Conservation (phyloP, 2,888 invertebrate species). For the Alviniconcha strummeri region DNA sequence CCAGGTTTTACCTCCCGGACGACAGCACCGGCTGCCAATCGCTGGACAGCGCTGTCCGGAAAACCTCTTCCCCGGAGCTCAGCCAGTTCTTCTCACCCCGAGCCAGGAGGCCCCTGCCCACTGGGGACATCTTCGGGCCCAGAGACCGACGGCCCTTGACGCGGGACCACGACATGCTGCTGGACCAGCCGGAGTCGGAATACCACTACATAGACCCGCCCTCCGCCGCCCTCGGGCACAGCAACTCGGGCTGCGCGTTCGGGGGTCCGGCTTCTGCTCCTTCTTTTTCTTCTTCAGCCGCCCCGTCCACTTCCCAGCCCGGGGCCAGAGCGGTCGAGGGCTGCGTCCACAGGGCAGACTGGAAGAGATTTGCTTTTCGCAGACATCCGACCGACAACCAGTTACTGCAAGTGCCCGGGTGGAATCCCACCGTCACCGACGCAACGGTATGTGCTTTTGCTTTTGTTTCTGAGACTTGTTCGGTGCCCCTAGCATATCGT, state of each 20-base stretch:
- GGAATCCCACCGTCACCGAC: slow-evolving; percentile 27
- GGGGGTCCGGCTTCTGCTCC: too few relatives aligned
- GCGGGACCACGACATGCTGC: slow-evolving; percentile 12
- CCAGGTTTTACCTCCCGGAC: too few relatives aligned
- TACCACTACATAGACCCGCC: slow-evolving; percentile 14
- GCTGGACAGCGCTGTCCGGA: too few relatives aligned
- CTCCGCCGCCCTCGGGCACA: background rate
- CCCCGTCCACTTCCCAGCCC: background rate
- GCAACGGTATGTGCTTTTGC: slow-evolving; percentile 5
- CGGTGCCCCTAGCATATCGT: too few relatives aligned
- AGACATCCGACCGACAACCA: background rate
- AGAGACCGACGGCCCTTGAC: slow-evolving; percentile 13
- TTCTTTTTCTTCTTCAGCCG: too few relatives aligned
- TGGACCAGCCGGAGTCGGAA: slow-evolving; percentile 7
- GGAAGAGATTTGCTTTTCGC: background rate
- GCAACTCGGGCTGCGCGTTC: too few relatives aligned
- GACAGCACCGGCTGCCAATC: too few relatives aligned
- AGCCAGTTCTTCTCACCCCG: background rate
- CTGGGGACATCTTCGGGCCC: slow-evolving; percentile 5
- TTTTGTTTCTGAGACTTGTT: too few relatives aligned
- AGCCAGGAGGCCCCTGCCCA: background rate
- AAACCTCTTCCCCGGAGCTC: too few relatives aligned
- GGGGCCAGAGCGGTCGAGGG: background rate
- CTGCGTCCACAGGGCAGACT: background rate
- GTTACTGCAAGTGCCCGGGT: slow-evolving; percentile 22